A percentile compares a stretch with the other conserved stretches of the same genome.
phyloP scores from a whole-genome alignment of 2,797 vertebrate species.

The Falco berigora region DNA sequence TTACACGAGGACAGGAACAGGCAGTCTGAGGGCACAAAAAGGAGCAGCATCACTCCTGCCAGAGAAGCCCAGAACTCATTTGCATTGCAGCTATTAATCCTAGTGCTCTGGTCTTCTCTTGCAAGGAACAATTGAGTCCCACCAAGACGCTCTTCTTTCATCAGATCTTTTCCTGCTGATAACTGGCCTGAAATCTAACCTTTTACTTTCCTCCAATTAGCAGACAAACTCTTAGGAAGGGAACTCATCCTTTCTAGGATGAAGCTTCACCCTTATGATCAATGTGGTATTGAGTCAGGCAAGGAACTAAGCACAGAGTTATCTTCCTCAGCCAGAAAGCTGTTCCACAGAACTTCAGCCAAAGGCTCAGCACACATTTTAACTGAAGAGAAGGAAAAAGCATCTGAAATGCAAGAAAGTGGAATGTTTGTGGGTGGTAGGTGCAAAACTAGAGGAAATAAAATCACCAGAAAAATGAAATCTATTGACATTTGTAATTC shows the following conservation, averaged over 20 bases:
- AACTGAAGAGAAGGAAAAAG: slow-evolving; percentile 16
- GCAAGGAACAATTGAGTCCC: neutral
- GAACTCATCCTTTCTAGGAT: neutral
- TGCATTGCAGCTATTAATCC: neutral
- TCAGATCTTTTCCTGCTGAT: neutral
- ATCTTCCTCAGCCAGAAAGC: slow-evolving; percentile 11
- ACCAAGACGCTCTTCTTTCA: neutral
- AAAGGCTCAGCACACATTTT: slow-evolving; percentile 13
- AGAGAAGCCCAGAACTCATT: neutral
- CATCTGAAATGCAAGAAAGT: neutral
- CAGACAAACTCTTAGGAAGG: slow-evolving; percentile 18
- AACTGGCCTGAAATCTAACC: neutral
- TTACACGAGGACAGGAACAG: neutral
- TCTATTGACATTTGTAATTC: neutral
- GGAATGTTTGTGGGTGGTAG: slow-evolving; percentile 28
- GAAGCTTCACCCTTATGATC: neutral
- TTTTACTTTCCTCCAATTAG: neutral
- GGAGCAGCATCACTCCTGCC: neutral
- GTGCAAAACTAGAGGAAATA: slow-evolving; percentile 35
- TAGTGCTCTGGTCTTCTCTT: neutral
- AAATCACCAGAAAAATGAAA: slow-evolving; percentile 9
- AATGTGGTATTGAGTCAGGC: neutral
- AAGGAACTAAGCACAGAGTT: slow-evolving; percentile 2
- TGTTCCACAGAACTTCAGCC: neutral
- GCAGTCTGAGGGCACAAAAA: neutral